Base-by-base conservation (phyloP, 2,888 invertebrate species). In the Cephalotes varians region DNA sequence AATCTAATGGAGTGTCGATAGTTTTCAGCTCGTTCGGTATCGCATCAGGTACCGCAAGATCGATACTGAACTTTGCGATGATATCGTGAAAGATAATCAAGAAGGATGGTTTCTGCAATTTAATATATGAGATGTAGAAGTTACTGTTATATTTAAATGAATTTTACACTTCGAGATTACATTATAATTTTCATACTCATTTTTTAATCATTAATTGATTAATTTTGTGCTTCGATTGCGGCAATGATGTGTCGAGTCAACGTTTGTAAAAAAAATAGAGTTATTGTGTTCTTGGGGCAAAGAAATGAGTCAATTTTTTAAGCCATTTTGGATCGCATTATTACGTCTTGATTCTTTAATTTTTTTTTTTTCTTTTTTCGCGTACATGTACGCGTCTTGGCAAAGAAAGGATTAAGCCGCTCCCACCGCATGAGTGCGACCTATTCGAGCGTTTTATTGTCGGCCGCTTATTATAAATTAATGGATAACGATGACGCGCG, bases 381-480 rank as follows among this genome's bases (percentile, higher is more conserved):
- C 31, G 21, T 18, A 10, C 6, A 56, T 56, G 0, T 40, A 31
- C 28, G 25, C 34, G 18, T 21, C 47, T 74, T 51, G 10, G n/a
- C 15, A n/a, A 37, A 49, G 49, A 69, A 69, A 69, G 31, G n/a
- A 10, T 15, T 10, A 44, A 15, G 10, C 21, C 15, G 37, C 15
- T 76, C 76, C 21, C 40, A 54, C 47, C 1, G 3, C 9, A 64
- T 74, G 31, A 12, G 54, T 28, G 71, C 21, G 72, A 71, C 72
- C 71, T 77, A 40, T 60, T 34, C 71, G 54, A 54, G 21, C n/a
- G 56, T 79, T 79, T 72, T 56, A 79, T 72, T n/a, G 56, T 56
- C 34, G 77, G 1, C 5, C 56, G 44, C 34, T 72, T 79, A 72
- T 79, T 72, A 72, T 79, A 79, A 79, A 71, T 79, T 71, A 72